phyloP scores from a whole-genome alignment of 53 echinoderm and acorn worm genomes.

The Holothuria scabra region DNA sequence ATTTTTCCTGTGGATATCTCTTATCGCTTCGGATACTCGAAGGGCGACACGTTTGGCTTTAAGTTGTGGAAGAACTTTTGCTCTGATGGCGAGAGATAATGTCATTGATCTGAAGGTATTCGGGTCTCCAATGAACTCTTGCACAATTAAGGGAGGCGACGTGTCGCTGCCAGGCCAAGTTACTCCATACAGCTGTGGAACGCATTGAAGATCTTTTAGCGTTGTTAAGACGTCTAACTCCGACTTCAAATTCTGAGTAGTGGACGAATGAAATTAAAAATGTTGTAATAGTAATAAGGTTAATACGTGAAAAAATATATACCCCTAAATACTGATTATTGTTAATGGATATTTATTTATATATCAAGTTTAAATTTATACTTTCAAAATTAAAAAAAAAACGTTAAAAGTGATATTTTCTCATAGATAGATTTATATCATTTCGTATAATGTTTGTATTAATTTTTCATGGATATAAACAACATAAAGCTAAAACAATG shows the following conservation, averaged over 20 bases:
- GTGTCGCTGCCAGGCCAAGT: background rate
- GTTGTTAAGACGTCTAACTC: background rate
- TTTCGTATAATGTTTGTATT: too few species aligned
- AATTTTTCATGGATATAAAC: too few species aligned
- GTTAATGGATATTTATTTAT: too few species aligned
- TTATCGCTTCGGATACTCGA: background rate
- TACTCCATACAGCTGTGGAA: constrained; percentile 17
- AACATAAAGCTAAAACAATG: too few species aligned
- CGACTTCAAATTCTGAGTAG: background rate
- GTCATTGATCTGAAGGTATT: background rate
- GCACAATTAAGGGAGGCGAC: background rate
- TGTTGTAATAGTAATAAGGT: too few species aligned
- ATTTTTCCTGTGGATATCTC: background rate
- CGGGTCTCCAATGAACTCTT: constrained; percentile 30
- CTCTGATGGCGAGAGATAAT: background rate
- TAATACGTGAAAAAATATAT: too few species aligned
- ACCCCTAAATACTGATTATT: too few species aligned
- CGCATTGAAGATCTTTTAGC: constrained; percentile 4
- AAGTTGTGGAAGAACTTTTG: background rate
- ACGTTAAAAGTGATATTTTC: too few species aligned
- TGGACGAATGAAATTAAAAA: too few species aligned
- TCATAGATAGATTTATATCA: too few species aligned
- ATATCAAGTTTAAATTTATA: too few species aligned
- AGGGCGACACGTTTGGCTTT: background rate
- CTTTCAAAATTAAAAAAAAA: too few species aligned